Evolutionary conservation across 2,797 vertebrate genomes (phyloP), one percentile per base, ranked within the genome.

Genomic region (Myotis findleyi): DNA sequence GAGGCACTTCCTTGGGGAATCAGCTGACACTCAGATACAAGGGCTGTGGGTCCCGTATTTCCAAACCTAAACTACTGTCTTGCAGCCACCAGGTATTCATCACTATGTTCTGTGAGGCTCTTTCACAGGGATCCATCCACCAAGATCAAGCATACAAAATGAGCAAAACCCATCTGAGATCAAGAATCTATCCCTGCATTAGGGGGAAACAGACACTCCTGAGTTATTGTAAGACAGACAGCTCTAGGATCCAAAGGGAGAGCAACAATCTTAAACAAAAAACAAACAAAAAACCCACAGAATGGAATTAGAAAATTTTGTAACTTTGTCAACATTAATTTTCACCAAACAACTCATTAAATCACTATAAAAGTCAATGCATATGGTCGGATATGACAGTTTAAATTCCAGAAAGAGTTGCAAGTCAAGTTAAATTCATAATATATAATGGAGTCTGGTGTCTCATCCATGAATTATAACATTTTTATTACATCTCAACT

Each of bases 301-400:
- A 85, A 82, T 44, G 64, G 62, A 94, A 53, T 94, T 68, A 30
- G 79, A 87, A 96, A 96, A 92, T 92, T 92, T 33, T 92, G 47
- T 94, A 96, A 96, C 95, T 97, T 96, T 94, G 82, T 97, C 94
- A 97, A 97, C 96, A 96, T 97, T 96, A 96, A 97, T 97, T 97
- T 97, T 97, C 96, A 96, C 94, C 97, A 96, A 97, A 97, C 96
- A 97, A 97, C 95, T 97, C 97, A 97, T 97, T 97, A 97, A 95
- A 97, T 97, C 97, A 97, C 93, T 95, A 96, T 97, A 96, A 97
- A 96, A 96, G 94, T 97, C 96, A 97, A 94, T 0, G 62, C 96
- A 62, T 95, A 96, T 94, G 93, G 97, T 95, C 1, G 0, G 95
- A 95, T 95, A 76, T 94, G 95, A 96, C 96, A 95, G 95, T 94